Evolutionary conservation across 2,888 invertebrate genomes (phyloP), one percentile per base, ranked within the genome.

Genomic region (Eurytoma adleriae): DNA sequence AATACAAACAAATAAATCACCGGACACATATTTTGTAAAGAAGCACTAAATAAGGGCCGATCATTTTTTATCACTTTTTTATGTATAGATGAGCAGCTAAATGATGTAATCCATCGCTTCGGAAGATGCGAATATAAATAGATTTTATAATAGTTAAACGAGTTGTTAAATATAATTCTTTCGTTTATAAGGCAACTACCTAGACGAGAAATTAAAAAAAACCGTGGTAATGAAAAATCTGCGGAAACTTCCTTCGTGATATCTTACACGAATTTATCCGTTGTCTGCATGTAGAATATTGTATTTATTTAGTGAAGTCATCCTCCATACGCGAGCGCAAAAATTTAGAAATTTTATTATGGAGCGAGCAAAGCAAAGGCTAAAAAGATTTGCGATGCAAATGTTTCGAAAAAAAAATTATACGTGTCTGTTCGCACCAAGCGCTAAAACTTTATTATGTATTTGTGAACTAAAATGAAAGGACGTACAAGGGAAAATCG

Each of bases 51-150:
- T 68, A 64, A 77, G 57, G 57, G 61, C 57, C 68, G 62, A 77
- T 76, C 64, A 80, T 80, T 84, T 83, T 82, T 75, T 82, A 82
- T 83, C 78, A 81, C 67, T 79, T 82, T 81, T 84, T 83, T 84
- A 84, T 80, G 80, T 80, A 82, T 80, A 81, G 75, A 82, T 82
- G 66, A 74, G 82, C 82, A 83, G 75, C 81, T 83, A 75, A 79
- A 76, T 74, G 67, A 71, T 80, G 77, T 80, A 82, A 83, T 81
- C 75, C 78, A 64, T 48, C 71, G 57, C 81, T 83, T 79, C 68
- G 77, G 74, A 72, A 83, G 71, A 70, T 74, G 64, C 74, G 66
- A 66, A 20, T 64, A 48, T 48, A 66, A 59, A 80, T 79, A 83
- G 74, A 82, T 82, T 82, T 82, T 83, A 81, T 79, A 78, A 78